phyloP scores from a whole-genome alignment of 2,113 vertebrate species.

The Smithornis capensis region DNA sequence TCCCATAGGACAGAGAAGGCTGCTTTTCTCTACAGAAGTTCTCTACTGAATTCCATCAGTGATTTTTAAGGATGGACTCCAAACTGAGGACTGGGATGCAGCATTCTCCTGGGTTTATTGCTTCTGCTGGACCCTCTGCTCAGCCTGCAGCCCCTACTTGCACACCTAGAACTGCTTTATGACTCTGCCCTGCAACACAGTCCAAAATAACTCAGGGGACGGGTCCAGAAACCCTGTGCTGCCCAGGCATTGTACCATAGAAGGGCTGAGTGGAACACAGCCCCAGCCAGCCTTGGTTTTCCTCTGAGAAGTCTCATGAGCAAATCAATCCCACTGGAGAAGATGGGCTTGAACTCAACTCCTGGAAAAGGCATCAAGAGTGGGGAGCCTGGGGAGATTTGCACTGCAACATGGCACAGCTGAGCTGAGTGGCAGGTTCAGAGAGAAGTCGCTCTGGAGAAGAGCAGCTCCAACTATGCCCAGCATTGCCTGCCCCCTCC shows the following conservation, averaged over 20 bases:
- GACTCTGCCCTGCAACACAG: background rate
- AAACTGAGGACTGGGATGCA: background rate
- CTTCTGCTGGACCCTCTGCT: background rate
- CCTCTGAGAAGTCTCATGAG: background rate
- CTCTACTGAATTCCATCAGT: background rate
- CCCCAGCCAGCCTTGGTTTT: background rate
- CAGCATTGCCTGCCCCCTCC: background rate
- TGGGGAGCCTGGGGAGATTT: background rate
- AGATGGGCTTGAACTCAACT: background rate
- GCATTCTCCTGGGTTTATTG: background rate
- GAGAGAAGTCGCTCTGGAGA: accelerated
- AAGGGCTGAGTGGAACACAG: accelerated
- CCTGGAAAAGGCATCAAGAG: background rate
- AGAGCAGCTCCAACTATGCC: accelerated
- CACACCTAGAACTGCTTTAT: background rate
- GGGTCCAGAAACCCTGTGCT: background rate
- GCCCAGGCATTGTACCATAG: background rate
- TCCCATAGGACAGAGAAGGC: background rate
- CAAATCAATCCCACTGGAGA: background rate
- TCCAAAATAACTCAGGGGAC: background rate
- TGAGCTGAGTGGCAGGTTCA: accelerated
- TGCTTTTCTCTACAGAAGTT: background rate
- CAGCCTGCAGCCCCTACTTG: background rate
- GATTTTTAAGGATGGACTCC: background rate
- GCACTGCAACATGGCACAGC: accelerated